Percentiles rank a stretch among this genome's conserved stretches.
Evolutionary conservation across 2,888 invertebrate species (phyloP).

Genomic region (Eupithecia insigniata): DNA sequence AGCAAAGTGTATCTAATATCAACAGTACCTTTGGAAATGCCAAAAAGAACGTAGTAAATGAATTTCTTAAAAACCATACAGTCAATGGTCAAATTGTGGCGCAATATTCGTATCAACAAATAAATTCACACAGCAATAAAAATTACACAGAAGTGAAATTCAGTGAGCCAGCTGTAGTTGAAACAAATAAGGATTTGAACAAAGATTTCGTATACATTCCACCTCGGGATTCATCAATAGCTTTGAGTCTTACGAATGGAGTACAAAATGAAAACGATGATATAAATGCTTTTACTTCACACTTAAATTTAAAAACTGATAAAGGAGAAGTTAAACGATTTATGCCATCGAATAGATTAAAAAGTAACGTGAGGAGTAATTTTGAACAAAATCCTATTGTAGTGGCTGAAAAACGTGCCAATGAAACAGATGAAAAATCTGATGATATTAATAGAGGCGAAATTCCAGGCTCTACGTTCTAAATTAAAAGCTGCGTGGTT

Average conservation of each 20-base stretch:
- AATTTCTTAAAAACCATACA: slow-evolving; percentile 25
- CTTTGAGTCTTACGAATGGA: slow-evolving; percentile 25
- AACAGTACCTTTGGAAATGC: slow-evolving; percentile 3
- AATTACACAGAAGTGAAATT: slow-evolving; percentile 44
- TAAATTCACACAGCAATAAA: slow-evolving; percentile 42
- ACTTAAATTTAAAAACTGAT: slow-evolving; percentile 3
- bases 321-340: neutral
- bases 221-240: slow-evolving; percentile 31
- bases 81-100: slow-evolving; percentile 34
- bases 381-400: slow-evolving; percentile 35
- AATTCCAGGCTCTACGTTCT: slow-evolving; percentile 26
- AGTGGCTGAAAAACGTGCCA: slow-evolving; percentile 22
- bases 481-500: slow-evolving; percentile 38
- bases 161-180: slow-evolving; percentile 14
- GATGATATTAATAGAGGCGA: slow-evolving; percentile 16
- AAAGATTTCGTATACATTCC: slow-evolving; percentile 46
- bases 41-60: slow-evolving; percentile 16
- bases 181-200: slow-evolving; percentile 18
- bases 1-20: slow-evolving; percentile 2
- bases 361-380: neutral
- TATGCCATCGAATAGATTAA: neutral
- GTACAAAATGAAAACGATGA: neutral
- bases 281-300: slow-evolving; percentile 20
- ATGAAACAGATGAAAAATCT: slow-evolving; percentile 10
- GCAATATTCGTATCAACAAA: slow-evolving; percentile 44